A percentile compares a stretch with the other conserved stretches of the same genome.
These are phyloP conservation scores for Pyralis farinalis DNA, from an alignment of 2,888 invertebrate species.

Conservation along the genomic window DNA sequence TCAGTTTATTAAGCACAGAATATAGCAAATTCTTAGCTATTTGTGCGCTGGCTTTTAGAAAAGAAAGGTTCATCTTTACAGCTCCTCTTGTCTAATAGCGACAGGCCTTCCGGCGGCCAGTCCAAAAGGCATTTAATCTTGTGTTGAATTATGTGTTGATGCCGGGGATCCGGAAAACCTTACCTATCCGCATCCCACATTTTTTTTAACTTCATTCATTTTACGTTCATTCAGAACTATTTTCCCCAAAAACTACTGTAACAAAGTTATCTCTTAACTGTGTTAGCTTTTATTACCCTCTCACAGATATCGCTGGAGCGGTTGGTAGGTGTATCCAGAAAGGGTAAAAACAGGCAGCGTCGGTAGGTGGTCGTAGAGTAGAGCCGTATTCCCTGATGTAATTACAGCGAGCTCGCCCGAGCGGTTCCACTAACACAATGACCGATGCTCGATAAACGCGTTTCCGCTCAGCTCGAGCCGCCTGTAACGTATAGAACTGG, in stretches of 20 bases:
- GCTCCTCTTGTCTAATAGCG: slow-evolving; percentile 59
- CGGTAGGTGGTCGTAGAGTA: slow-evolving; percentile 33
- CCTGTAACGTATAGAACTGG: slow-evolving; percentile 12
- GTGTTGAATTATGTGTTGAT: slow-evolving; percentile 73
- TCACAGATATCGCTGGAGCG: slow-evolving; percentile 11
- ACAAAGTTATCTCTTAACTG: slow-evolving; percentile 9
- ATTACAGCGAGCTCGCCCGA: slow-evolving; percentile 61
- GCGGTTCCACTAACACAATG: slow-evolving; percentile 66
- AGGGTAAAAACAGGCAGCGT: slow-evolving; percentile 50
- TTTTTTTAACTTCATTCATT: slow-evolving; percentile 39
- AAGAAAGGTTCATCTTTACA: slow-evolving; percentile 41
- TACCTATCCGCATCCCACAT: slow-evolving; percentile 47
- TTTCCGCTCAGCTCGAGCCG: slow-evolving; percentile 24
- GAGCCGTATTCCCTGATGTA: slow-evolving; percentile 71
- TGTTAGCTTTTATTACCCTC: slow-evolving; percentile 18
- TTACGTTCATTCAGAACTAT: neutral
- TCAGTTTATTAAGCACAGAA: too few relatives aligned
- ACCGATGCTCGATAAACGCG: slow-evolving; percentile 55
- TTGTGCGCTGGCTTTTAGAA: slow-evolving; percentile 34
- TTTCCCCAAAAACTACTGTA: neutral
- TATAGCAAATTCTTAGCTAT: too few relatives aligned
- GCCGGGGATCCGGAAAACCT: slow-evolving; percentile 66
- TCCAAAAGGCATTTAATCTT: slow-evolving; percentile 76
- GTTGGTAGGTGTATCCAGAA: slow-evolving; percentile 14
- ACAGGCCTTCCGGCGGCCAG: slow-evolving; percentile 60